Percentiles rank a stretch among this genome's conserved stretches.
phyloP scores from a whole-genome alignment of 1,140 invertebrate genomes.

The Wiebesia pumilae region DNA sequence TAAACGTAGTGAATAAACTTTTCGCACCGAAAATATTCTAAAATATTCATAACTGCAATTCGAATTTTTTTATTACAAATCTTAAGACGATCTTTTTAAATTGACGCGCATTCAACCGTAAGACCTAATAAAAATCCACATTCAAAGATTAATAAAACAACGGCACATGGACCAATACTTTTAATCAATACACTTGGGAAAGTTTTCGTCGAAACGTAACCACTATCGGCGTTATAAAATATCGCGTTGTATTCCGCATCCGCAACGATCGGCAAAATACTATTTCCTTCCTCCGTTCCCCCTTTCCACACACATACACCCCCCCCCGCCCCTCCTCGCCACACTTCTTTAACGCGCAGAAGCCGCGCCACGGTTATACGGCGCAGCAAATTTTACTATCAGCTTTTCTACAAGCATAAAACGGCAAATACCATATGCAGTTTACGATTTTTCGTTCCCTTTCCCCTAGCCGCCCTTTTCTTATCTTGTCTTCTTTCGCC shows the following conservation, averaged over 20 bases:
- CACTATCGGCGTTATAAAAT: not conserved
- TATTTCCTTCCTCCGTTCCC: not conserved
- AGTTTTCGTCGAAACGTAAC: not conserved
- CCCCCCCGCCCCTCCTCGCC: not conserved
- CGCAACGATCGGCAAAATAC: slow-evolving; percentile 29
- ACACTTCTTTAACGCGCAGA: not conserved
- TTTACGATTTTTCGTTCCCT: slow-evolving; percentile 34
- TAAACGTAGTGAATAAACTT: too few species aligned
- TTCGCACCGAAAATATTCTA: too few species aligned
- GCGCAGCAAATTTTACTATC: slow-evolving; percentile 40
- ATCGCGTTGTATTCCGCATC: not conserved
- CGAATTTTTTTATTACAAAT: not conserved
- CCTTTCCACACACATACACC: too few species aligned
- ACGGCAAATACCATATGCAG: slow-evolving; percentile 41
- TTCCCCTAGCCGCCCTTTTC: not conserved
- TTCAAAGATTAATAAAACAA: not conserved
- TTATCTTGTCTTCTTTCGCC: slow-evolving; percentile 11
- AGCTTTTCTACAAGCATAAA: slow-evolving; percentile 36
- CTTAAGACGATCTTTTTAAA: not conserved
- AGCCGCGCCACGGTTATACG: not conserved
- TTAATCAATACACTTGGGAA: not conserved
- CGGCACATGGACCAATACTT: not conserved
- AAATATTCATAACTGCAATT: too few species aligned
- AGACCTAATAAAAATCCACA: not conserved
- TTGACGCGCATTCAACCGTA: not conserved